phyloP scores from a whole-genome alignment of 2,888 invertebrate species.

The Callosobruchus maculatus region DNA sequence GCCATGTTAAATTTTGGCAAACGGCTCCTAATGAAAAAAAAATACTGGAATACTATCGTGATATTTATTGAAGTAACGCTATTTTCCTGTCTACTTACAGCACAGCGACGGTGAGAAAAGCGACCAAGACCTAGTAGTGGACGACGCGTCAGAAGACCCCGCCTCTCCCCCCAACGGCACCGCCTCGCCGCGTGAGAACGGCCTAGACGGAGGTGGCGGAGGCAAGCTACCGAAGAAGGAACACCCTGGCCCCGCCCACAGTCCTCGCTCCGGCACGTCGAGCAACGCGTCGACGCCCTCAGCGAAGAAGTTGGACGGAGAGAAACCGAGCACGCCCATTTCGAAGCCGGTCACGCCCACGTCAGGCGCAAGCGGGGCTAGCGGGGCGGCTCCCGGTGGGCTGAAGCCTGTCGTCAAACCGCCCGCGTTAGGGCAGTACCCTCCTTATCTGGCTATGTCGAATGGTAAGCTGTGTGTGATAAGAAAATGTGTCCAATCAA shows the following conservation, averaged over 20 bases:
- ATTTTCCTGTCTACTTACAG: conserved; percentile 43
- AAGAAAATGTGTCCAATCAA: no score
- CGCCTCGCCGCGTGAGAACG: conserved; percentile 85
- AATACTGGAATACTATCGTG: no score
- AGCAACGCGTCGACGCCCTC: conserved; percentile 90
- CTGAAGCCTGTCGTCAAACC: conserved; percentile 56
- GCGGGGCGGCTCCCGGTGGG: conserved; percentile 49
- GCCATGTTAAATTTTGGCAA: no score
- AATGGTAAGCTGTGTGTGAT: conserved; percentile 50
- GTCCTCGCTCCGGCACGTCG: conserved; percentile 78
- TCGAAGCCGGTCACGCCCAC: conserved; percentile 89
- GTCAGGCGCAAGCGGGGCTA: conserved; percentile 53
- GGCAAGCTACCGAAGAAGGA: conserved; percentile 72
- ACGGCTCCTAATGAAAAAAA: no score
- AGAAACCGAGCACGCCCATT: conserved; percentile 87
- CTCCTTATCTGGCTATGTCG: conserved; percentile 55
- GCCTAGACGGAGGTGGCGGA: conserved; percentile 56
- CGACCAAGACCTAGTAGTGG: conserved; percentile 91
- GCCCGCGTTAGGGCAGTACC: conserved; percentile 57
- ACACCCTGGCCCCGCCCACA: conserved; percentile 62
- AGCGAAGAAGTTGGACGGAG: conserved; percentile 77
- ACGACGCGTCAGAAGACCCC: conserved; percentile 90
- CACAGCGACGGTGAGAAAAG: conserved; percentile 82
- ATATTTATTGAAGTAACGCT: no score
- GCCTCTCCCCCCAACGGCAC: conserved; percentile 83